Conservation (phyloP, 2,888 invertebrate genomes). For the Boloria euphrosyne region DNA sequence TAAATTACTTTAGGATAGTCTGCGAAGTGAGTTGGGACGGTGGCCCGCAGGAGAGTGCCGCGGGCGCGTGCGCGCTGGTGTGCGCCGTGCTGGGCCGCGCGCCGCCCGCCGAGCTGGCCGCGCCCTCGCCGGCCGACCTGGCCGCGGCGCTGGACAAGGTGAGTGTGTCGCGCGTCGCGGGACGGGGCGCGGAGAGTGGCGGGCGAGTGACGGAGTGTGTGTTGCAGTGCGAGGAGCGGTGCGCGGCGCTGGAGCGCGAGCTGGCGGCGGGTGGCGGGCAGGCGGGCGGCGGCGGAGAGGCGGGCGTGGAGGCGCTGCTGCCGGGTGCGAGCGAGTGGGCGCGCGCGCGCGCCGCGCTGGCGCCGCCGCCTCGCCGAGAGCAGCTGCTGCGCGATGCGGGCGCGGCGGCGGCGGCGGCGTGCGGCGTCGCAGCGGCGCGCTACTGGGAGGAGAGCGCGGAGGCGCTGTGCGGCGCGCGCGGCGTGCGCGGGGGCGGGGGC, state of each 20-base stretch:
- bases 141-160: constrained; percentile 46
- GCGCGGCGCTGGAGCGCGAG: constrained; percentile 34
- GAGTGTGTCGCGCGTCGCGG: not conserved
- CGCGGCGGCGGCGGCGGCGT: constrained; percentile 30
- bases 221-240: constrained; percentile 34
- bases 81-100: constrained; percentile 34
- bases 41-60: constrained; percentile 41
- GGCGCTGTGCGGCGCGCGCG: constrained; percentile 50
- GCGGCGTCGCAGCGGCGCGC: constrained; percentile 41
- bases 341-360: constrained; percentile 49
- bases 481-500: constrained; percentile 46
- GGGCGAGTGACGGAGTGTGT: not conserved
- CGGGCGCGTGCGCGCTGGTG: constrained; percentile 44
- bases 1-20: constrained; percentile 39
- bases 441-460: constrained; percentile 57
- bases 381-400: constrained; percentile 40
- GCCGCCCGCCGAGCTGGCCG: constrained; percentile 23
- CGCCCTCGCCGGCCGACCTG: constrained; percentile 43
- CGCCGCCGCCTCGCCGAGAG: constrained; percentile 41
- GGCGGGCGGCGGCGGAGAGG: constrained; percentile 32
- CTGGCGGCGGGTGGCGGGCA: constrained; percentile 42
- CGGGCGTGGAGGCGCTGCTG: constrained; percentile 45
- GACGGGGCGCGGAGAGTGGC: not conserved
- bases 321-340: constrained; percentile 53
- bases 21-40: constrained; percentile 46